phyloP scores from a whole-genome alignment of 1,140 invertebrate species.

The Neelides sp. region DNA sequence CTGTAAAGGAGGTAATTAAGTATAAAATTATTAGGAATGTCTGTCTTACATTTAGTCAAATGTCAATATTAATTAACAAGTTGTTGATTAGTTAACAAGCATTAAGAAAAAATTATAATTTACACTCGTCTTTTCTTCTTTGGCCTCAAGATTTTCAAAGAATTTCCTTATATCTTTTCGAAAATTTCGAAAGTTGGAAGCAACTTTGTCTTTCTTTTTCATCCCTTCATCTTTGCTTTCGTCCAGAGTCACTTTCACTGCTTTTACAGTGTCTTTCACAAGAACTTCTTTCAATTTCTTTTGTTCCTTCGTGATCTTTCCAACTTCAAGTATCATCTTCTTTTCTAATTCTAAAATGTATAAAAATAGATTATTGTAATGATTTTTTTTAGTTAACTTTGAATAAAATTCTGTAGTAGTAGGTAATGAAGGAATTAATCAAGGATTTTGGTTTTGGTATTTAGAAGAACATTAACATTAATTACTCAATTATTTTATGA shows the following conservation, averaged over 20 bases:
- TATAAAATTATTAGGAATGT: not conserved
- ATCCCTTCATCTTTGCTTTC: slow-evolving; percentile 5
- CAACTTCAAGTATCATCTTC: not conserved
- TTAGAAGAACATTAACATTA: too few relatives aligned
- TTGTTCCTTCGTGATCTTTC: slow-evolving; percentile 8
- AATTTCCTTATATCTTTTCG: slow-evolving; percentile 21
- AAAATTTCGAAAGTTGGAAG: slow-evolving; percentile 18
- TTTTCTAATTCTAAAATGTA: too few relatives aligned
- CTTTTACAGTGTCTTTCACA: slow-evolving; percentile 8
- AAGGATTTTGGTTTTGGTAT: too few relatives aligned
- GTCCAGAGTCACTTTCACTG: slow-evolving; percentile 15
- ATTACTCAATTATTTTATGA: too few relatives aligned
- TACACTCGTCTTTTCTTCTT: slow-evolving; percentile 16
- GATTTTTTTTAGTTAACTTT: too few relatives aligned
- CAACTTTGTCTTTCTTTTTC: slow-evolving; percentile 16
- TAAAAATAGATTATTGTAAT: too few relatives aligned
- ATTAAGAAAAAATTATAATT: not conserved
- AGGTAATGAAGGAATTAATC: too few relatives aligned
- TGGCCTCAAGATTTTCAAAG: slow-evolving; percentile 11
- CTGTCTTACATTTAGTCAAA: not conserved
- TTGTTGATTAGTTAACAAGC: not conserved
- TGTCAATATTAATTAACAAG: too few relatives aligned
- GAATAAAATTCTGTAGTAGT: too few relatives aligned
- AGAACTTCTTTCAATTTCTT: slow-evolving; percentile 18
- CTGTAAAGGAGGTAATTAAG: slow-evolving; percentile 7